Conservation (phyloP, 2,797 vertebrate species). For the Rhabdophis nuchalis region DNA sequence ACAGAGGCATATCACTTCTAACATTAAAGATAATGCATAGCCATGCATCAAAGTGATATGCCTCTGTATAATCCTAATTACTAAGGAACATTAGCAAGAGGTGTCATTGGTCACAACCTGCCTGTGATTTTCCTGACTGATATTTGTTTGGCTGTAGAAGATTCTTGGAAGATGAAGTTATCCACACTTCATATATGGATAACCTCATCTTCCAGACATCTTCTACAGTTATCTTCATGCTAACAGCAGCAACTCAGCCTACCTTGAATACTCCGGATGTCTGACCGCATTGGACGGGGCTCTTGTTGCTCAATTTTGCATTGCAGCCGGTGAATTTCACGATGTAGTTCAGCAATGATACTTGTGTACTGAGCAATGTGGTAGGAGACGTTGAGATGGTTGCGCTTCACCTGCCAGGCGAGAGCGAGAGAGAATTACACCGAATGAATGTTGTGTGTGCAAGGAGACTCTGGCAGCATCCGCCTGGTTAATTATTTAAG, state of each 20-base stretch:
- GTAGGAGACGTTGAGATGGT: slow-evolving; percentile 83
- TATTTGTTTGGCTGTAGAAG: no score
- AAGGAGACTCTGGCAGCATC: neutral
- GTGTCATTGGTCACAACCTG: neutral
- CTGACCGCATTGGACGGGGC: slow-evolving; percentile 62
- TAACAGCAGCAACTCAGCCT: neutral
- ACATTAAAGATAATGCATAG: neutral
- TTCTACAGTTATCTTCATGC: accelerated
- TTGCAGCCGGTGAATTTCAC: slow-evolving; percentile 83
- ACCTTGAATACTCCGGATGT: slow-evolving; percentile 83
- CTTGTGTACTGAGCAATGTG: slow-evolving; percentile 87
- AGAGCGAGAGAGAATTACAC: neutral
- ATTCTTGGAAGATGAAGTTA: no score
- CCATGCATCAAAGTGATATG: no score
- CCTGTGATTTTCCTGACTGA: no score
- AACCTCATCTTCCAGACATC: neutral
- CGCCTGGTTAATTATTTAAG: neutral
- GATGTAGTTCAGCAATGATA: slow-evolving; percentile 82
- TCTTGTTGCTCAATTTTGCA: slow-evolving; percentile 78
- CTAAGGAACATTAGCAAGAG: neutral
- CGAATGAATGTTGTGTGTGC: neutral
- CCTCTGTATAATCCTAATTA: neutral
- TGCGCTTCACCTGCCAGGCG: slow-evolving; percentile 80
- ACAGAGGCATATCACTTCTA: neutral
- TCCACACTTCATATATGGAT: no score